Evolutionary conservation across 1,140 invertebrate species (phyloP), one percentile per base, ranked within the genome.

Genomic region (Drosophila sulfurigaster): DNA sequence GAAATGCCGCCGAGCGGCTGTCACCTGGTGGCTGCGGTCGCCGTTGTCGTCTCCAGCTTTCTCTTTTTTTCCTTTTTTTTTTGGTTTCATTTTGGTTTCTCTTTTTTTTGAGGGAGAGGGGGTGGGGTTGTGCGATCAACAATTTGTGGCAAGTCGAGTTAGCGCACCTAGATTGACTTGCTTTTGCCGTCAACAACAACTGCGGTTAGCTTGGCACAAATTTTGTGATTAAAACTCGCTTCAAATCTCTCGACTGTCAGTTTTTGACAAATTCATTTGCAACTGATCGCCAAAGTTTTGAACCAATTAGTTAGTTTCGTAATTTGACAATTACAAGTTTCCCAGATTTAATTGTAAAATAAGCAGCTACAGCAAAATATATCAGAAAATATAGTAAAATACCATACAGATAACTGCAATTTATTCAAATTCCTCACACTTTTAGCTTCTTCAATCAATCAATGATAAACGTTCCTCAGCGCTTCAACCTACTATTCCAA

Each of bases 1-100:
- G 76, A 75, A 78, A 78, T 65, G 72, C 72, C 71, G 65, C 72
- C 65, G 43, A 76, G 70, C 58, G 66, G 60, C 66, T 76, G 67
- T 76, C 60, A 76, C 76, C 67, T 71, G 63, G 30, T 51, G 63
- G 43, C 45, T 74, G 75, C 69, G 71, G 71, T 78, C 41, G 45
- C 38, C 49, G 35, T 52, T 52, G 46, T 41, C 48, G 11, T 30
- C 25, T n/a, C 10, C 11, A 5, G 11, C 49, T 52, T 11, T 25
- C n/a, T 28, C 30, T 11, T 30, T 52, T 52, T 52, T 38, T 38
- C 13, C 35, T 1, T 57, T 45, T 13, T 15, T 28, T 64, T 43
- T 30, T 11, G 11, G 35, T 38, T 57, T 15, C 15, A 11, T 38
- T 41, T 20, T 5, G 4, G 20, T 25, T 35, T 32, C 30, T 38